Base-by-base conservation (phyloP, 1,140 invertebrate species). In the Leptoteleia sp. region DNA sequence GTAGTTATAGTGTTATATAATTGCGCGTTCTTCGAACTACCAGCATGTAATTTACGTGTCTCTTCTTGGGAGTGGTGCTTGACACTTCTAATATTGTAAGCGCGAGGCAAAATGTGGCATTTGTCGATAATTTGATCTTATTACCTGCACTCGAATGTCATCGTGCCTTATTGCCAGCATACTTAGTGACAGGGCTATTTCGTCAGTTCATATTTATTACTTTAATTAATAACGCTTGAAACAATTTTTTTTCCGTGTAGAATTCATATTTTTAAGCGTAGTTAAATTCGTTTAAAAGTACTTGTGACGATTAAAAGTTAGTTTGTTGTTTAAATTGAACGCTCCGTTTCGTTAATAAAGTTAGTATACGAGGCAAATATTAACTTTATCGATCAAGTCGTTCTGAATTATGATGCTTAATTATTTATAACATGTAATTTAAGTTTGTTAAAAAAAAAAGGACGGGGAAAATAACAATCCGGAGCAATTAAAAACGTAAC, bases 391-490 rank as follows among this genome's bases (percentile, higher is more conserved):
- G 48, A 72, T 62, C 64, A 50, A 72, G 50, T 11, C 15, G 22
- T 48, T 35, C 2, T 40, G 16, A 62, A 35, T 72, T 64, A 72
- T 64, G 29, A 43, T n/a, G 37, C 15, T 55, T 55, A 40, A 64
- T 72, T 57, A 72, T 72, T 72, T 64, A 72, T 64, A 45, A 40
- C 50, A 13, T 33, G 38, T 45, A 59, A 59, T 70, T 70, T 70
- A 59, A 70, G 52, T 70, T 70, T 70, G n/a, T 4, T 27, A n/a
- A n/a, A 50, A 50, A 33, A 48, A 59, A 12, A 6, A 35, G 5
- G 19, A 22, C 2, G 19, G 19, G 19, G 19, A n/a, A 42, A 13
- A n/a, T n/a, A n/a, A n/a, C n/a, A n/a, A n/a, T n/a, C n/a, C n/a
- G n/a, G n/a, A n/a, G n/a, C n/a, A n/a, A n/a, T n/a, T n/a, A n/a